These are phyloP conservation scores for Terrapene triunguis DNA, from an alignment of 2,113 vertebrate genomes.

Conservation along the genomic window DNA sequence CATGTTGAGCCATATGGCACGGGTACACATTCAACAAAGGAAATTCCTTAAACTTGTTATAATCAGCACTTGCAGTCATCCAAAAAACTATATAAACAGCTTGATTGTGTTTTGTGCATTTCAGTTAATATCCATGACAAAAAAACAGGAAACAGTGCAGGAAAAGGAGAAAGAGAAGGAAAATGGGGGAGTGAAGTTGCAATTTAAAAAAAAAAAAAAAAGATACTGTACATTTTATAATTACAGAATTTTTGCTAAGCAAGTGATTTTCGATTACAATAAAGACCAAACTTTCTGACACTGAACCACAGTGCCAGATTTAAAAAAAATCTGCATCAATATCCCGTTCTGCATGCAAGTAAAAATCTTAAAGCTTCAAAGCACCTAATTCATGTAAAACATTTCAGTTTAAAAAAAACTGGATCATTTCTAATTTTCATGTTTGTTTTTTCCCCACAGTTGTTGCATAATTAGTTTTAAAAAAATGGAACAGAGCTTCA, in stretches of 20 bases:
- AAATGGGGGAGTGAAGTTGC: constrained; percentile 38
- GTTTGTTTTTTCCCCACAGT: constrained; percentile 68
- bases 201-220: neutral
- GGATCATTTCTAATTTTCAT: constrained; percentile 61
- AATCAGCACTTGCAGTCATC: constrained; percentile 91
- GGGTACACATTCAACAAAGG: constrained; percentile 90
- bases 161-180: constrained; percentile 73
- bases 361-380: constrained; percentile 56
- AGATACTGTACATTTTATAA: constrained; percentile 73
- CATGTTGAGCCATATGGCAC: constrained; percentile 92
- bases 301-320: constrained; percentile 46
- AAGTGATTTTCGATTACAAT: constrained; percentile 82
- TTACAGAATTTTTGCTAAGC: constrained; percentile 75
- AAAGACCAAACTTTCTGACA: constrained; percentile 70
- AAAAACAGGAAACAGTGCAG: constrained; percentile 86
- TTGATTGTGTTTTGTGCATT: constrained; percentile 90
- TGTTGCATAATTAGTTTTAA: constrained; percentile 58
- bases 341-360: constrained; percentile 48
- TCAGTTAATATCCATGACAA: constrained; percentile 86
- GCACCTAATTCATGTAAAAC: constrained; percentile 45
- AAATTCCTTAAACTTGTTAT: constrained; percentile 92
- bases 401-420: constrained; percentile 18
- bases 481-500: constrained; percentile 66
- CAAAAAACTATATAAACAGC: constrained; percentile 89
- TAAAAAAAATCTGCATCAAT: constrained; percentile 26